phyloP scores from a whole-genome alignment of 2,888 invertebrate species.

The Andrena camellia region DNA sequence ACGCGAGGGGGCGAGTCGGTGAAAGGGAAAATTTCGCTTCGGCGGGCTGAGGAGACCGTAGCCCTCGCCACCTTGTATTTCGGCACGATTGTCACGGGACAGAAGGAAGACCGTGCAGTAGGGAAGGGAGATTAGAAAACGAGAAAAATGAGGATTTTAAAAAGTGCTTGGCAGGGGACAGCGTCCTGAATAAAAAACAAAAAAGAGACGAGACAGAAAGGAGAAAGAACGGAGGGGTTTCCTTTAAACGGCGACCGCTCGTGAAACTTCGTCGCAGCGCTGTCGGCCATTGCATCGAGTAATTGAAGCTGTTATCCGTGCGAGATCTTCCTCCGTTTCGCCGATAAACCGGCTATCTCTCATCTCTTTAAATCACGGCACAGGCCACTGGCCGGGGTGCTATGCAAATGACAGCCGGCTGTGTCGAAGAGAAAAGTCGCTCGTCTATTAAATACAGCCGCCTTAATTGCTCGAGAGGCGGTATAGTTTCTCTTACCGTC shows the following conservation, averaged over 20 bases:
- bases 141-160: neutral
- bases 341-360: conserved; percentile 64
- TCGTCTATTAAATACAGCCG: conserved; percentile 43
- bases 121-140: neutral
- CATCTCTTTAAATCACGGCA: conserved; percentile 55
- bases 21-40: conserved; percentile 43
- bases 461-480: conserved; percentile 56
- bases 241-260: conserved; percentile 30
- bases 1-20: conserved; percentile 10
- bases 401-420: conserved; percentile 48
- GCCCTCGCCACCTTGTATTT: conserved; percentile 38
- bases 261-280: conserved; percentile 35
- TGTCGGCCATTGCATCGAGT: conserved; percentile 31
- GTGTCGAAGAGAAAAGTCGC: conserved; percentile 51
- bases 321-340: conserved; percentile 39
- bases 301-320: conserved; percentile 49
- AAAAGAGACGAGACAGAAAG: neutral
- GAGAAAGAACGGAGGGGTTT: neutral
- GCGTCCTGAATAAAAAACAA: neutral
- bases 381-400: conserved; percentile 16
- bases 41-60: conserved; percentile 24
- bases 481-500: conserved; percentile 43
- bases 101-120: neutral
- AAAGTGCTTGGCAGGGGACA: neutral
- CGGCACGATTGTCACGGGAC: conserved; percentile 27